A percentile compares a stretch with the other conserved stretches of the same genome.
Conservation (phyloP, 2,797 vertebrate genomes). For the Bucorvus abyssinicus region DNA sequence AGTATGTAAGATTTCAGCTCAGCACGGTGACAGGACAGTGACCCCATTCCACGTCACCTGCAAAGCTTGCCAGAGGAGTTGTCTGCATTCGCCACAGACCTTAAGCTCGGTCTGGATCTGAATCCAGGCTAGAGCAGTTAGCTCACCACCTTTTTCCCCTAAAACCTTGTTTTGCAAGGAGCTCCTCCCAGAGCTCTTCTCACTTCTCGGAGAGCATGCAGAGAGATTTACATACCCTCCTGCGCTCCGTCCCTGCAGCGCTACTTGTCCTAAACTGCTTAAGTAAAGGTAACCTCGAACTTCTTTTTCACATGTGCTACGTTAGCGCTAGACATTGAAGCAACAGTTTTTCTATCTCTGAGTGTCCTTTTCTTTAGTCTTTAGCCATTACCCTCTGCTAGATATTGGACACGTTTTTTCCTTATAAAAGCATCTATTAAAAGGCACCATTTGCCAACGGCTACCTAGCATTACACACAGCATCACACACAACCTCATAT, state of each 20-base stretch:
- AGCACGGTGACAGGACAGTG: neutral
- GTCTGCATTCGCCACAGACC: rapidly evolving
- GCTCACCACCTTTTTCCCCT: neutral
- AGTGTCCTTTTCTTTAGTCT: neutral
- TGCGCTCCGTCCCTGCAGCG: neutral
- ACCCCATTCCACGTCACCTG: neutral
- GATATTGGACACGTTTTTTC: neutral
- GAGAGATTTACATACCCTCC: neutral
- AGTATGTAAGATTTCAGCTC: neutral
- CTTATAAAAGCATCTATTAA: neutral
- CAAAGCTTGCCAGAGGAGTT: neutral
- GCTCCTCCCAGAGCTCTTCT: neutral
- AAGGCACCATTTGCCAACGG: neutral
- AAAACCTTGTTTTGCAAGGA: neutral
- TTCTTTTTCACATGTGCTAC: neutral
- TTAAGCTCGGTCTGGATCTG: neutral
- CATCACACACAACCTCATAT: neutral
- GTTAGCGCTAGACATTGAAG: neutral
- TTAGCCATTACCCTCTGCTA: neutral
- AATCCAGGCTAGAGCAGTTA: neutral
- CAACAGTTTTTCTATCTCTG: neutral
- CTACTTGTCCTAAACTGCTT: neutral
- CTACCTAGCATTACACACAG: neutral
- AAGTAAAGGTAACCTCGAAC: neutral
- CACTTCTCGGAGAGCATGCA: neutral